Conservation (phyloP, 2,797 vertebrate genomes). For the Brachymystax lenok region DNA sequence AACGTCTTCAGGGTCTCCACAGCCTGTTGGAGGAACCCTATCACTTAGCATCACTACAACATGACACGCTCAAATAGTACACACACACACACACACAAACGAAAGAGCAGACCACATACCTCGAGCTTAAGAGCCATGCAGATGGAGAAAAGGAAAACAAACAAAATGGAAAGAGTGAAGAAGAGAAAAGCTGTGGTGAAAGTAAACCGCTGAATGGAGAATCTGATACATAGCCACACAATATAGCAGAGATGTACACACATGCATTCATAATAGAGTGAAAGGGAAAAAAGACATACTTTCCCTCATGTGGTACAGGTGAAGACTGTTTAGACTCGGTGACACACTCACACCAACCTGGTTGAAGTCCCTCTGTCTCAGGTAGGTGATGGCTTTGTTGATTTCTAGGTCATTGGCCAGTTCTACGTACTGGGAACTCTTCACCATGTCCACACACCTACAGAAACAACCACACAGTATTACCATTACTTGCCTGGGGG, state of each 20-base stretch:
- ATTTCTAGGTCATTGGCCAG: constrained; percentile 96
- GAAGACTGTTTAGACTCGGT: not conserved
- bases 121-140: constrained; percentile 76
- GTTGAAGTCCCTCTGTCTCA: constrained; percentile 92
- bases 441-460: constrained; percentile 97
- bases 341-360: constrained; percentile 78
- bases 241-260: constrained; percentile 20
- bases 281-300: constrained; percentile 22
- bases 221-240: not conserved
- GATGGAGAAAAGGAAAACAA: constrained; percentile 63
- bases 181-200: constrained; percentile 22
- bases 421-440: constrained; percentile 91
- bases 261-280: constrained; percentile 12
- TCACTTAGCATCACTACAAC: not conserved
- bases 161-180: constrained; percentile 52
- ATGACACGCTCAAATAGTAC: not conserved
- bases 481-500: not conserved
- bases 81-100: not conserved
- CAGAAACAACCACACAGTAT: constrained; percentile 24
- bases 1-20: constrained; percentile 94
- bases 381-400: constrained; percentile 96
- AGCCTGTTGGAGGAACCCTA: constrained; percentile 74
- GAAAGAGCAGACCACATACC: constrained; percentile 68
- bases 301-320: not conserved
- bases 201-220: constrained; percentile 22